Evolutionary conservation across 2,113 vertebrate genomes (phyloP), one percentile per base, ranked within the genome.

Genomic region (Ammodytes dubius): DNA sequence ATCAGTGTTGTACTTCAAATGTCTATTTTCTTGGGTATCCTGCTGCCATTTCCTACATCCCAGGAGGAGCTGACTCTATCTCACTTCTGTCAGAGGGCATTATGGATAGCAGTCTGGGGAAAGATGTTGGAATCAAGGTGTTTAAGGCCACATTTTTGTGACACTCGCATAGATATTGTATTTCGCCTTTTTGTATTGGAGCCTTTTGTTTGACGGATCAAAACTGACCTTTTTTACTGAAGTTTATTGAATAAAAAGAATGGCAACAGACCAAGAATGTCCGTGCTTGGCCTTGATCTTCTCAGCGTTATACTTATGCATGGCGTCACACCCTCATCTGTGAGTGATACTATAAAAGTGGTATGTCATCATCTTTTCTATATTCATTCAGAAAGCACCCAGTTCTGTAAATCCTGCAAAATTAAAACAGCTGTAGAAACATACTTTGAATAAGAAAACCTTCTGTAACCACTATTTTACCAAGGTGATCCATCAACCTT

Each of bases 61-160:
- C 56, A 56, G 53, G 61, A 82, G 82, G 74, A 83, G 47, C 42
- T 63, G 45, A 72, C 70, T 50, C 79, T 74, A 70, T 89, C 66
- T 85, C 15, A 11, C n/a, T 39, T 75, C 53, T 91, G 91, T 92
- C 86, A 83, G 58, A 82, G 74, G 81, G 73, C 82, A 88, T 81
- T 85, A 75, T 69, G 84, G 87, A 86, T 90, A 91, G 91, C 82
- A 91, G 91, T 88, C 72, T 57, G 60, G 50, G 71, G 52, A 80
- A 88, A 76, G 60, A 76, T 70, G 70, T 72, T 65, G 5, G 73
- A 78, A 75, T 83, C 72, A 87, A 81, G 81, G 64, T 82, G 67
- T 89, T 90, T 60, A 71, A 42, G 49, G 63, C 42, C 45, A 75
- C 81, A 64, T 81, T 78, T 53, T 54, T 61, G 13, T 53, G 43